These are phyloP conservation scores for Typhlichthys eigenmanni DNA, from an alignment of 2,797 vertebrate species.

Conservation along the genomic window DNA sequence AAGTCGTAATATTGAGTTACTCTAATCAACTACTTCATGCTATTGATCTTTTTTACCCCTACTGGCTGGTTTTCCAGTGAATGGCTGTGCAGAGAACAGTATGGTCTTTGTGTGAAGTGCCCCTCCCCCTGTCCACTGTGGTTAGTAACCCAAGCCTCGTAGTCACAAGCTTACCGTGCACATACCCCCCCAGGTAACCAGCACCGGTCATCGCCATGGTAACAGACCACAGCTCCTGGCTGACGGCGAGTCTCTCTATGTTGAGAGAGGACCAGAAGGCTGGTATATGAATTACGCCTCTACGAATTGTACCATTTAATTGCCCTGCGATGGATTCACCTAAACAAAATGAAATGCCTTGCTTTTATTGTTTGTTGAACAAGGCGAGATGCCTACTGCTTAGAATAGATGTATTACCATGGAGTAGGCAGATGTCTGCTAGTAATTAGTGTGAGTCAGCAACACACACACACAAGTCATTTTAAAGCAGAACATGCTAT, in stretches of 20 bases:
- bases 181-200: conserved; percentile 63
- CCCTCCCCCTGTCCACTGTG: conserved; percentile 32
- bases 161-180: conserved; percentile 56
- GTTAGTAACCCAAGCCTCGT: conserved; percentile 64
- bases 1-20: conserved; percentile 71
- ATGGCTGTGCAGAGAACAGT: conserved; percentile 64
- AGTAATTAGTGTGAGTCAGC: conserved; percentile 64
- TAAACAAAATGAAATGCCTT: conserved; percentile 38
- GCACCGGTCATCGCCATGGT: conserved; percentile 68
- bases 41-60: conserved; percentile 66
- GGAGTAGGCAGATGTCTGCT: conserved; percentile 42
- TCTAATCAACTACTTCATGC: conserved; percentile 67
- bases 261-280: conserved; percentile 10
- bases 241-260: conserved; percentile 20
- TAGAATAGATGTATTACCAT: conserved; percentile 57
- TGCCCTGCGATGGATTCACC: conserved; percentile 31
- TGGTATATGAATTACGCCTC: conserved; percentile 20
- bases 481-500: conserved; percentile 7
- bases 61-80: conserved; percentile 49
- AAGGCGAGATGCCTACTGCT: conserved; percentile 32
- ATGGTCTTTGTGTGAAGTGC: conserved; percentile 61
- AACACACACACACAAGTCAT: conserved; percentile 49
- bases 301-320: conserved; percentile 53
- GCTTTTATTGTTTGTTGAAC: conserved; percentile 7
- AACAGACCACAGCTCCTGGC: conserved; percentile 60